phyloP scores from a whole-genome alignment of 2,888 invertebrate genomes.

The Cheilosia urbana region DNA sequence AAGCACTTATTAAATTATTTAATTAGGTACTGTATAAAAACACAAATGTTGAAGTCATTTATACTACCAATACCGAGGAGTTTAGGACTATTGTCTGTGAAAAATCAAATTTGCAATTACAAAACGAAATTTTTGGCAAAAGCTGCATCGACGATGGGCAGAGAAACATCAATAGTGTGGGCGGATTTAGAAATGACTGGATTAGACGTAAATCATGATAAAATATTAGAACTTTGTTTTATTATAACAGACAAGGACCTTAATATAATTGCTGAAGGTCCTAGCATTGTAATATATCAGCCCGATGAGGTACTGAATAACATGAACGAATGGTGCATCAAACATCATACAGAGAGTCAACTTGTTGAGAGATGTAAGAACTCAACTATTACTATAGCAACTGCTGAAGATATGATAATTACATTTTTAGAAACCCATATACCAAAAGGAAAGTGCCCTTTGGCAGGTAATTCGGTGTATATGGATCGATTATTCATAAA shows the following conservation, averaged over 20 bases:
- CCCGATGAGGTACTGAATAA: conserved; percentile 88
- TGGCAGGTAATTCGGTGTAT: conserved; percentile 95
- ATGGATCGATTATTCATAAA: conserved; percentile 93
- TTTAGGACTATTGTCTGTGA: too few relatives aligned
- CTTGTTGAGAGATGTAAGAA: conserved; percentile 89
- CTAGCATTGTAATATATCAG: conserved; percentile 91
- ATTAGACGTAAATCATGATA: conserved; percentile 89
- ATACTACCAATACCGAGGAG: too few relatives aligned
- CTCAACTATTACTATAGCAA: conserved; percentile 87
- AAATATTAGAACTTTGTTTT: conserved; percentile 95
- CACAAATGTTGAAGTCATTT: too few relatives aligned
- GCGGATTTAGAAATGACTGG: conserved; percentile 96
- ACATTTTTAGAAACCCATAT: conserved; percentile 87
- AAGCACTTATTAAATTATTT: too few relatives aligned
- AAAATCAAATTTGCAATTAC: too few relatives aligned
- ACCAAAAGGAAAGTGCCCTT: conserved; percentile 86
- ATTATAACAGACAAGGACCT: conserved; percentile 93
- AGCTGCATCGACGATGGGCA: conserved; percentile 44
- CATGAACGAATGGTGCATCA: conserved; percentile 94
- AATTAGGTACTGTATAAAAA: too few relatives aligned
- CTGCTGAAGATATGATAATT: conserved; percentile 90
- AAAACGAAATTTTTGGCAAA: background rate
- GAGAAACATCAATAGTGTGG: conserved; percentile 86
- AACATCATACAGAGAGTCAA: conserved; percentile 93
- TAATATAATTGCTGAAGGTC: conserved; percentile 90